A percentile compares a stretch with the other conserved stretches of the same genome.
These are phyloP conservation scores for Xiphophorus couchianus DNA, from an alignment of 2,113 vertebrate species.

Conservation along the genomic window DNA sequence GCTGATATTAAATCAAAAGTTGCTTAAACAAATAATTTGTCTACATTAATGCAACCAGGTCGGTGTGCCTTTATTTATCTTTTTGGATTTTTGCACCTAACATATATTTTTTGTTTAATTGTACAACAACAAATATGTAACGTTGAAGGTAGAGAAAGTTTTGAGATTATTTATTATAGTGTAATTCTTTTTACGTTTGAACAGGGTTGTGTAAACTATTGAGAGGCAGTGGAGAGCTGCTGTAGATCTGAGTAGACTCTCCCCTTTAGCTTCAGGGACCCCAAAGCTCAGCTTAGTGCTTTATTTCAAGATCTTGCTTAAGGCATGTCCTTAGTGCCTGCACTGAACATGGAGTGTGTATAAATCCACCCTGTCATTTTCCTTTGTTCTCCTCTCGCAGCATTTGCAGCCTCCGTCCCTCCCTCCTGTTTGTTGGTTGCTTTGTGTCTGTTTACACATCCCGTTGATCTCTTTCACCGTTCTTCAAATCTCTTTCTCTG, in stretches of 20 bases:
- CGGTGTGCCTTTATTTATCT: too few relatives aligned
- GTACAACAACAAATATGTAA: too few relatives aligned
- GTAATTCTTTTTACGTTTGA: background rate
- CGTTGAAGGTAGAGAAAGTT: background rate
- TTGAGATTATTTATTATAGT: background rate
- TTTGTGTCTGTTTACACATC: slow-evolving; percentile 11
- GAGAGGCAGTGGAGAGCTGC: background rate
- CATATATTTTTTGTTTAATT: too few relatives aligned
- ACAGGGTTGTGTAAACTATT: background rate
- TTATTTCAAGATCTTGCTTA: slow-evolving; percentile 59
- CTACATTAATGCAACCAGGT: too few relatives aligned
- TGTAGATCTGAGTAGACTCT: slow-evolving; percentile 30
- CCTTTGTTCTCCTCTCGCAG: background rate
- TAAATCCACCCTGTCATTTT: slow-evolving; percentile 4
- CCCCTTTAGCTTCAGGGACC: slow-evolving; percentile 45
- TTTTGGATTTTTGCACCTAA: too few relatives aligned
- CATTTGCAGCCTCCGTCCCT: background rate
- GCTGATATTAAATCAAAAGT: too few relatives aligned
- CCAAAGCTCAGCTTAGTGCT: slow-evolving; percentile 39
- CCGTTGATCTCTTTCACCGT: slow-evolving; percentile 19
- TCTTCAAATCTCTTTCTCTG: slow-evolving; percentile 11
- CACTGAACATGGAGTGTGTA: slow-evolving; percentile 16
- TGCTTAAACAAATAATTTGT: too few relatives aligned
- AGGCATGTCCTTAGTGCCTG: slow-evolving; percentile 61
- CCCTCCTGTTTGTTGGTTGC: background rate